Evolutionary conservation across 2,113 vertebrate genomes (phyloP), one percentile per base, ranked within the genome.

Genomic region (Nothocercus nigrocapillus): DNA sequence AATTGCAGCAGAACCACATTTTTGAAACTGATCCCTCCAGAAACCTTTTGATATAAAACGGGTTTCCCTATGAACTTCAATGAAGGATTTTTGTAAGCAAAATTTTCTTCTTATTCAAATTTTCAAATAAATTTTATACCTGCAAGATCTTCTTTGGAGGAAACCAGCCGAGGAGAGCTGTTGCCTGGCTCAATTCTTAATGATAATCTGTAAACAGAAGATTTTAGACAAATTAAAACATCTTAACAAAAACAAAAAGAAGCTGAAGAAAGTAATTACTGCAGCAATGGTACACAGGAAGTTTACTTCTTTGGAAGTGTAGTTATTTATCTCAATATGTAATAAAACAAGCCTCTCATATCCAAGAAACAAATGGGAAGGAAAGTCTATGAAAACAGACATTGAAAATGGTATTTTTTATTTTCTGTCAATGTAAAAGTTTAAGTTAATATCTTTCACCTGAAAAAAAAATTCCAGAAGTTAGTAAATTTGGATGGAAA

Each of bases 81-180:
- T 56, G 44, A 19, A 90, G 14, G 18, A 79, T 30, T 90, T 79
- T 19, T 76, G 63, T 56, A 90, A 88, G 12, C 40, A 34, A 38
- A 83, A 84, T 69, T 21, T 79, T 54, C 80, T 88, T 58, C 62
- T 82, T 81, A 92, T 12, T 85, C 40, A 67, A 81, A 62, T 75
- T 91, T 80, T 91, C 42, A 96, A 93, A 85, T 47, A 2, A 76
- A 62, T 91, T 93, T 82, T 8, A 44, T 98, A 99, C 99, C 99
- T 98, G 99, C 98, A 64, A 99, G 97, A 91, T 99, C 99, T 98
- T 99, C 99, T 96, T 99, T 99, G 79, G 99, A 99, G 20, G 99
- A 98, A 80, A 98, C 98, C 38, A 99, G 98, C 88, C 99, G 98
- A 21, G 99, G 99, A 73, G 99, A 99, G 93, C 98, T 99, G 97